Evolutionary conservation across 2,888 invertebrate species (phyloP).

Genomic region (Trypoxylon attenuatum): DNA sequence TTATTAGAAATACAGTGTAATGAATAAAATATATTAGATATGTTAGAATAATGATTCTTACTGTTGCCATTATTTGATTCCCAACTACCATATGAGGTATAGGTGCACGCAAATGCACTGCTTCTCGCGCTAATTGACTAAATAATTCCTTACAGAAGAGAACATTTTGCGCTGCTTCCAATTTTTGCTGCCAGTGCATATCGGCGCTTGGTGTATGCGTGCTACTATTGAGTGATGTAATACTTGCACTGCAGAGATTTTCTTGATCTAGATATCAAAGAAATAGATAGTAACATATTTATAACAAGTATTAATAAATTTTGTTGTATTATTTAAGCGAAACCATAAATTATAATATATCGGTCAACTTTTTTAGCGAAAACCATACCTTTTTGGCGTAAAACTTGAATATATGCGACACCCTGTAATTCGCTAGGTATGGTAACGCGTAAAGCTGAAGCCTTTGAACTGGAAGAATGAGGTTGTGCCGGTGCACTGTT

Average conservation of each 20-base stretch:
- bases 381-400: constrained; percentile 92
- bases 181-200: constrained; percentile 94
- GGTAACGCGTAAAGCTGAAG: constrained; percentile 90
- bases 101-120: constrained; percentile 93
- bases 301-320: too few relatives aligned
- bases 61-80: constrained; percentile 96
- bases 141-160: constrained; percentile 97
- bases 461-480: constrained; percentile 77
- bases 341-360: too few relatives aligned
- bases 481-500: constrained; percentile 74
- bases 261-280: constrained; percentile 90
- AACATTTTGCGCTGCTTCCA: constrained; percentile 98
- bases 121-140: constrained; percentile 94
- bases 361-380: too few relatives aligned
- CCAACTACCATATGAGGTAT: constrained; percentile 98
- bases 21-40: background rate
- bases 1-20: background rate
- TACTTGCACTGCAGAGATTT: constrained; percentile 88
- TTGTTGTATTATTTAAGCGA: too few relatives aligned
- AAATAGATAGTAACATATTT: too few relatives aligned
- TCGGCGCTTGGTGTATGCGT: constrained; percentile 84
- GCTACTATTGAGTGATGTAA: constrained; percentile 86
- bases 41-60: constrained; percentile 67
- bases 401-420: constrained; percentile 95
- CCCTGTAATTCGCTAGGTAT: constrained; percentile 97